Percentiles rank a stretch among this genome's conserved stretches.
These are phyloP conservation scores for Aramus guarauna DNA, from an alignment of 2,113 vertebrate genomes.

Conservation along the genomic window DNA sequence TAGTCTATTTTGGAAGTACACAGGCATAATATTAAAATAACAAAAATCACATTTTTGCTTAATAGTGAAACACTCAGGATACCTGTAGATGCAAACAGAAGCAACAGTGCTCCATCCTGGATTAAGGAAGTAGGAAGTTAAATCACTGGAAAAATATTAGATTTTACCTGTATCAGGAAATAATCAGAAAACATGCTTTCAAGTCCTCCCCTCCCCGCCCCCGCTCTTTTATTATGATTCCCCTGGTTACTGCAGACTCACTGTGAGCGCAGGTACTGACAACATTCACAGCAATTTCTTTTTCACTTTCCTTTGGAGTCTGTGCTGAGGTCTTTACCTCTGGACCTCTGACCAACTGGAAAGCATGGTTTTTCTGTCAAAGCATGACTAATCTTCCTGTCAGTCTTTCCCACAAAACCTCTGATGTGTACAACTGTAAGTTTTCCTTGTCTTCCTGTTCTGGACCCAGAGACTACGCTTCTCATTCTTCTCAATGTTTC, in stretches of 20 bases:
- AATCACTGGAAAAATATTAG: neutral
- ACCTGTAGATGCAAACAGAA: neutral
- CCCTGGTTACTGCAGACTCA: neutral
- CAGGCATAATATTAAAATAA: neutral
- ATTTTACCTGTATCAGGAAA: neutral
- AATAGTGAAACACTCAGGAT: neutral
- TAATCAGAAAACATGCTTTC: neutral
- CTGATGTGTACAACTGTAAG: neutral
- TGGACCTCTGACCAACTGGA: neutral
- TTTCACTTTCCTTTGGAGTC: no score
- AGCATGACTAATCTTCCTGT: neutral
- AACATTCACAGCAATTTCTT: fast-evolving
- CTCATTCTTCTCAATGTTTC: neutral
- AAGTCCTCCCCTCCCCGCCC: no score
- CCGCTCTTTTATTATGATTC: neutral
- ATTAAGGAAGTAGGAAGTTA: neutral
- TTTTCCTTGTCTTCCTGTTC: neutral
- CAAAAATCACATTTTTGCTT: neutral
- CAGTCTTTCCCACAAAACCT: neutral
- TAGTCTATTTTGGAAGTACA: neutral
- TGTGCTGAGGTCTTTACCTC: neutral
- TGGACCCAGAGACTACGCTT: neutral
- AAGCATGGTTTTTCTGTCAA: neutral
- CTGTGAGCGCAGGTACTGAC: neutral
- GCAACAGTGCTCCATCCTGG: neutral